Conservation (phyloP, 2,797 vertebrate genomes). For the Phataginus tetradactyla region DNA sequence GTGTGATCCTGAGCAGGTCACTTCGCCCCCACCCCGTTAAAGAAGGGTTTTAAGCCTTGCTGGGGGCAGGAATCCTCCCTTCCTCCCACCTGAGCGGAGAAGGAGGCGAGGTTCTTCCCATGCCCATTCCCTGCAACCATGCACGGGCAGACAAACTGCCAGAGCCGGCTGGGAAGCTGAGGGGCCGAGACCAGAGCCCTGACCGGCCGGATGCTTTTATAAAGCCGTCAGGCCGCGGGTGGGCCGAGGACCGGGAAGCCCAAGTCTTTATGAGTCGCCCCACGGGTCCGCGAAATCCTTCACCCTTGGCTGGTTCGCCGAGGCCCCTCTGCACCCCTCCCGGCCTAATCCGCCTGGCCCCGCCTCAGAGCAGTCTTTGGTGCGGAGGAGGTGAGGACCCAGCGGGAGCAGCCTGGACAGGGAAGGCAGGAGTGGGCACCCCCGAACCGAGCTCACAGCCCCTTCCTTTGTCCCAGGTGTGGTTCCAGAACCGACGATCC, state of each 20-base stretch:
- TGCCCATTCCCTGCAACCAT: background rate
- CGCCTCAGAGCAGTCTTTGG: background rate
- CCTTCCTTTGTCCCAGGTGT: constrained; percentile 88
- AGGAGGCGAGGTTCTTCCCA: background rate
- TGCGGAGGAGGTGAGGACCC: constrained; percentile 55
- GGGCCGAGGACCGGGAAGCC: constrained; percentile 59
- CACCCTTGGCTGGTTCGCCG: constrained; percentile 75
- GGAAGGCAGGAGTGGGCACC: background rate
- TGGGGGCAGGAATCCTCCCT: background rate
- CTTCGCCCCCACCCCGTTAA: background rate
- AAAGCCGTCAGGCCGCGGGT: constrained; percentile 73
- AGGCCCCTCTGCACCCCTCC: constrained; percentile 69
- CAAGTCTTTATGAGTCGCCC: constrained; percentile 76
- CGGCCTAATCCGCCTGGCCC: constrained; percentile 65
- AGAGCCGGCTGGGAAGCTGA: background rate
- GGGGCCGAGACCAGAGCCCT: background rate
- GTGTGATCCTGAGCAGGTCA: background rate
- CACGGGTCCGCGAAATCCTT: constrained; percentile 81
- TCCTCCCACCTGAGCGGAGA: background rate
- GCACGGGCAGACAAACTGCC: background rate
- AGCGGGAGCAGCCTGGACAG: background rate
- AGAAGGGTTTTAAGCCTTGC: background rate
- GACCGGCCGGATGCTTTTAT: constrained; percentile 68
- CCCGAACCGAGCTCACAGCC: background rate
- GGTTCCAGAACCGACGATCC: constrained; percentile 98